Evolutionary conservation across 2,113 vertebrate species (phyloP).

Genomic region (Myotis yumanensis): DNA sequence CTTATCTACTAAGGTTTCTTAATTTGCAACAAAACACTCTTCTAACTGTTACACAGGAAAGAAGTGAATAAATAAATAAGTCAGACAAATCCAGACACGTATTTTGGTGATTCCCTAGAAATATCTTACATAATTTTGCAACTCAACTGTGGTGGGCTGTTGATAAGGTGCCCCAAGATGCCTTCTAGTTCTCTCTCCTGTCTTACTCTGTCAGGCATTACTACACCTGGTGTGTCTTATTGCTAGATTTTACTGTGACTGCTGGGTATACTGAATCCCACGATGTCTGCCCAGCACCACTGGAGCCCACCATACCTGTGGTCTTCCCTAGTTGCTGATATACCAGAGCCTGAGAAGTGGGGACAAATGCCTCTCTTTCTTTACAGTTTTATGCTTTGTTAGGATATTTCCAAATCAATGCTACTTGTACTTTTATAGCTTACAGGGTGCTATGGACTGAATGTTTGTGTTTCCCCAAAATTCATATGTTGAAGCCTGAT

Average conservation of each 20-base stretch:
- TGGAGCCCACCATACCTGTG: not conserved
- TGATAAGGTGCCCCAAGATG: not conserved
- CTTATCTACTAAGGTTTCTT: not conserved
- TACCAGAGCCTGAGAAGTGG: not conserved
- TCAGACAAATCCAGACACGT: not conserved
- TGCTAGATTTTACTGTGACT: not conserved
- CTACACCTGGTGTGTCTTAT: not conserved
- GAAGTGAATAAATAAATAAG: not conserved
- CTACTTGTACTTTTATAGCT: not conserved
- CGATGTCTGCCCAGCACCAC: not conserved
- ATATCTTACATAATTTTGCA: not conserved
- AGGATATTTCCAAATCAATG: not conserved
- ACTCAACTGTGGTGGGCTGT: not conserved
- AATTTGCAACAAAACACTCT: not conserved
- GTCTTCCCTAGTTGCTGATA: not conserved
- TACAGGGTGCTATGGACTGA: not conserved
- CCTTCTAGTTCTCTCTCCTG: not conserved
- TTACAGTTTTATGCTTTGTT: not conserved
- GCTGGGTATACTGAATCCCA: not conserved
- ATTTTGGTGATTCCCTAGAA: not conserved
- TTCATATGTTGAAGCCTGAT: not conserved
- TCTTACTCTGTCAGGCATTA: not conserved
- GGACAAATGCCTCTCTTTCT: not conserved
- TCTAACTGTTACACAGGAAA: not conserved
- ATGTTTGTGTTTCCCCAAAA: not conserved